These are phyloP conservation scores for Meghimatium bilineatum DNA, from an alignment of 2,888 invertebrate genomes.

Conservation along the genomic window DNA sequence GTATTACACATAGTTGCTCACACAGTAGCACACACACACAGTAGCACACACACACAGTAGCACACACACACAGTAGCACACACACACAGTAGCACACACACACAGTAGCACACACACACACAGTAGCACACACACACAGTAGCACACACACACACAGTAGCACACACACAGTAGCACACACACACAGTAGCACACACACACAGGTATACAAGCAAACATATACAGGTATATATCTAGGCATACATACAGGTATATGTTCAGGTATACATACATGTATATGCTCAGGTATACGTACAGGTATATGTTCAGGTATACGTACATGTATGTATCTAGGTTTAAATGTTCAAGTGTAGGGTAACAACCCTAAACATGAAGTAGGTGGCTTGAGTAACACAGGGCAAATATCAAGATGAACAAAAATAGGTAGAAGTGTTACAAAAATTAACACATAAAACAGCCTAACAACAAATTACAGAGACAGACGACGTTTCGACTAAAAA, in stretches of 20 bases:
- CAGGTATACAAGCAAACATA: background rate
- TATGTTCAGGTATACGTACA: no score
- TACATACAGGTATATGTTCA: background rate
- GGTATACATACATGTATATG: no score
- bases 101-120: background rate
- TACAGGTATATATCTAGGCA: background rate
- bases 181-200: background rate
- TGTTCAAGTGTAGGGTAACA: no score
- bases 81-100: background rate
- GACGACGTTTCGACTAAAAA: no score
- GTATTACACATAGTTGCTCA: background rate
- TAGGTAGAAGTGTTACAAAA: no score
- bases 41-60: background rate
- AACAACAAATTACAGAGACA: no score
- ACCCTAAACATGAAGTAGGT: no score
- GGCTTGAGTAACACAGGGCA: no score
- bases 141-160: background rate
- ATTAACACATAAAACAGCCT: no score
- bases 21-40: background rate
- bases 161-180: background rate
- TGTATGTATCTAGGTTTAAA: no score
- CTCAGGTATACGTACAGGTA: no score
- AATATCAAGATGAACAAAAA: no score
- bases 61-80: background rate
- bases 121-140: background rate